phyloP scores from a whole-genome alignment of 2,888 invertebrate species.

The Lutraria lutraria region DNA sequence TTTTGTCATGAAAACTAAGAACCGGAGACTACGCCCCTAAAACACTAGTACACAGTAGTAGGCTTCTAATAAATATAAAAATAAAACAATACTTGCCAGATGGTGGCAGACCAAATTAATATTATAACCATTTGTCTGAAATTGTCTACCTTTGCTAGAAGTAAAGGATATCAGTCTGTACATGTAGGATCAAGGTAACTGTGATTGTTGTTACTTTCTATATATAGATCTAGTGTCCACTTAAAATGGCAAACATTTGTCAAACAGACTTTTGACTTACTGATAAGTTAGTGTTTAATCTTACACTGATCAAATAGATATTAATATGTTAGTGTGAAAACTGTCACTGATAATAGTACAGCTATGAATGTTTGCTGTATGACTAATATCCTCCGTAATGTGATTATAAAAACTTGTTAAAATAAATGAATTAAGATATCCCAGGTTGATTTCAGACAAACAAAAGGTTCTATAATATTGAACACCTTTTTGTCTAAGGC shows the following conservation, averaged over 20 bases:
- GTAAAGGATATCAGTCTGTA: no score
- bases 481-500: background rate
- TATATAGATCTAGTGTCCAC: conserved; percentile 9
- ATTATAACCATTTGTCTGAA: no score
- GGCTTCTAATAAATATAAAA: no score
- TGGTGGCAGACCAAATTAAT: no score
- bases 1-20: no score
- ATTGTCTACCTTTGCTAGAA: no score
- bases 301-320: conserved; percentile 26
- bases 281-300: background rate
- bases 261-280: conserved; percentile 16
- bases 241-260: background rate
- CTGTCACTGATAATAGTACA: background rate
- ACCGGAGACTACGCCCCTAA: no score
- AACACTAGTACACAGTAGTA: no score
- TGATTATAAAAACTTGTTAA: background rate
- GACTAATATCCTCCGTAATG: background rate
- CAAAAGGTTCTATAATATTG: background rate
- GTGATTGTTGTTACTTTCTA: background rate
- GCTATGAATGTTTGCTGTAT: background rate
- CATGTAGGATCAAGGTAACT: no score
- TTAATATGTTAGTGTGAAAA: conserved; percentile 35
- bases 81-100: no score
- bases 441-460: background rate
- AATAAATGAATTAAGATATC: background rate